A percentile compares a stretch with the other conserved stretches of the same genome.
Evolutionary conservation across 2,888 invertebrate species (phyloP).

Genomic region (Callinectes sapidus): DNA sequence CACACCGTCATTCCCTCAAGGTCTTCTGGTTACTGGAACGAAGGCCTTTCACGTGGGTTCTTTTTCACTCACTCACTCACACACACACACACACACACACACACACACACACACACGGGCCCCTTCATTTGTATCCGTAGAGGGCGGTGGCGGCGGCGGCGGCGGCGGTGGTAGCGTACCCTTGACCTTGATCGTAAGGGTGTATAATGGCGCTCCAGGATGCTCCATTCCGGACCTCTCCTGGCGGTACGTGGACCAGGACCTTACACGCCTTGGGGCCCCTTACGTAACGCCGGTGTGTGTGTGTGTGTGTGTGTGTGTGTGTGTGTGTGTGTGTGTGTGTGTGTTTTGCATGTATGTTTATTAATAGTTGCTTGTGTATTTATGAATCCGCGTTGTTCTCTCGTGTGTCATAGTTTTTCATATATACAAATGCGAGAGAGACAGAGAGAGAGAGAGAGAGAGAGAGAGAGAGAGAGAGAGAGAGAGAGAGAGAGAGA

Average conservation of each 20-base stretch:
- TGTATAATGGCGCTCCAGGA: not conserved
- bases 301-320: conserved; percentile 13
- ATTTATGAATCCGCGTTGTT: not conserved
- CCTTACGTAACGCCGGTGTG: not conserved
- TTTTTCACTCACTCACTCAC: conserved; percentile 19
- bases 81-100: conserved; percentile 47
- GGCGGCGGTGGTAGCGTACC: conserved; percentile 1
- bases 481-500: conserved; percentile 30
- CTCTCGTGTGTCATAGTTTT: not conserved
- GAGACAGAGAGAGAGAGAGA: not conserved
- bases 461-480: conserved; percentile 21
- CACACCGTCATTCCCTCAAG: not conserved
- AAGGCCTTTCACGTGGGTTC: not conserved
- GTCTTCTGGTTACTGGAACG: conserved; percentile 16
- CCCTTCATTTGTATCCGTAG: not conserved
- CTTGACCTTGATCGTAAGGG: conserved; percentile 1
- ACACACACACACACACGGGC: conserved; percentile 27
- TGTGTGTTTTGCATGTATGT: not conserved
- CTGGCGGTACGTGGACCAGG: conserved; percentile 5
- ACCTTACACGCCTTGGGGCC: not conserved
- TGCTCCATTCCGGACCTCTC: conserved; percentile 3
- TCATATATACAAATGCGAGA: not conserved
- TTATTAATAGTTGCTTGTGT: not conserved
- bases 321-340: conserved; percentile 25
- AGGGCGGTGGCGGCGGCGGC: not conserved